These are phyloP conservation scores for Indri indri DNA, from an alignment of 2,113 vertebrate species.

Conservation along the genomic window DNA sequence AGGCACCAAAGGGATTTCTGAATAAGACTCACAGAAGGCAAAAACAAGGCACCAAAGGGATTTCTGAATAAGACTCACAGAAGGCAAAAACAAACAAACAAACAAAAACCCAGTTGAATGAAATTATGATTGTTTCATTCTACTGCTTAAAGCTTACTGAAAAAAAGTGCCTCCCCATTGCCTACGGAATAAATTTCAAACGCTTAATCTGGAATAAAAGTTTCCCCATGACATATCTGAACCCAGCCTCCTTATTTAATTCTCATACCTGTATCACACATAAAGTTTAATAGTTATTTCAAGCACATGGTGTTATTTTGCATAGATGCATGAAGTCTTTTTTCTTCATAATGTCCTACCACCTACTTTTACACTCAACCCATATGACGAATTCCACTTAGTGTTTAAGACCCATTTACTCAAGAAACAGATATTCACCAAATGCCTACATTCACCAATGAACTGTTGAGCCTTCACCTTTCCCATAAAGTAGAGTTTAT, in stretches of 20 bases:
- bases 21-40: not conserved
- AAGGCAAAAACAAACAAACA: too few relatives aligned
- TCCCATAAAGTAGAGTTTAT: not conserved
- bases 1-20: conserved; percentile 20
- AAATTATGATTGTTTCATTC: conserved; percentile 18
- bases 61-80: not conserved
- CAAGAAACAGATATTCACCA: not conserved
- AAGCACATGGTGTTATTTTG: not conserved
- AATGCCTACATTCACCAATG: not conserved
- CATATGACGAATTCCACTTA: not conserved
- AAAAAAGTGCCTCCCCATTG: not conserved
- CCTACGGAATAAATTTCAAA: not conserved
- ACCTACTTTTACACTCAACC: not conserved
- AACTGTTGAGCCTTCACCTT: not conserved
- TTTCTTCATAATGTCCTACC: not conserved
- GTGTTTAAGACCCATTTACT: not conserved
- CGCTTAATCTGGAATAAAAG: not conserved
- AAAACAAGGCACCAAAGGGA: not conserved
- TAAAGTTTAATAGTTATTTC: not conserved
- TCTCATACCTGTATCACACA: not conserved
- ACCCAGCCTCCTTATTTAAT: not conserved
- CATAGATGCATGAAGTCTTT: not conserved
- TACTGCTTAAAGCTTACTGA: not conserved
- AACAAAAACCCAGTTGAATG: not conserved
- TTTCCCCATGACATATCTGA: not conserved